These are phyloP conservation scores for Nephrotoma flavescens DNA, from an alignment of 2,888 invertebrate species.

Conservation along the genomic window DNA sequence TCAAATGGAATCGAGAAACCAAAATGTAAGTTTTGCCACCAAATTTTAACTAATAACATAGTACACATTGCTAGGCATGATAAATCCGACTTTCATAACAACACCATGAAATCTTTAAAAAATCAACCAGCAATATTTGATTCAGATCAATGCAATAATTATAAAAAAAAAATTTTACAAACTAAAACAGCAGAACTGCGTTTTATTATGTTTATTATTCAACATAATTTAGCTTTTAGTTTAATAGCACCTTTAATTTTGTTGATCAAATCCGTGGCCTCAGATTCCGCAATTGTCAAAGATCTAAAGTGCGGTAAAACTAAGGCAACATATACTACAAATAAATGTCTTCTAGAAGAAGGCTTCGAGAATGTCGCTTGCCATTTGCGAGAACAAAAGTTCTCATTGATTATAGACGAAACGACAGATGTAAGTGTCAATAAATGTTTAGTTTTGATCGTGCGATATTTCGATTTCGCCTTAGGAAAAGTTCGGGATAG, in stretches of 20 bases:
- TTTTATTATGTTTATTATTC: background rate
- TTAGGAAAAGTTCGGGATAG: no score
- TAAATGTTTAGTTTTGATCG: background rate
- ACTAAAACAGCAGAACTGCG: background rate
- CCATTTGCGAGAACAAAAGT: no score
- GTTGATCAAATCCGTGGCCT: no score
- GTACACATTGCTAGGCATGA: background rate
- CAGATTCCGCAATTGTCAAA: no score
- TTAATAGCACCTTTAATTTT: background rate
- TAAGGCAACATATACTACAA: no score
- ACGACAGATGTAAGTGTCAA: background rate
- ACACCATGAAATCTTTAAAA: background rate
- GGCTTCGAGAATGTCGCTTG: no score
- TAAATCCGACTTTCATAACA: background rate
- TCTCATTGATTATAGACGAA: background rate
- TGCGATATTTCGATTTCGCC: no score
- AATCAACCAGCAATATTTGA: background rate
- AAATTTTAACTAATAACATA: background rate
- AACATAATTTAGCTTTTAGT: background rate
- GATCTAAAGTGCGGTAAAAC: no score
- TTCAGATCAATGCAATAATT: background rate
- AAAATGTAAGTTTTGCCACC: background rate
- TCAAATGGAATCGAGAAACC: background rate
- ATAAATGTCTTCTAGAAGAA: no score
- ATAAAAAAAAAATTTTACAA: background rate